Conservation (phyloP, 1,140 invertebrate genomes). For the Oreohelix idahoensis region DNA sequence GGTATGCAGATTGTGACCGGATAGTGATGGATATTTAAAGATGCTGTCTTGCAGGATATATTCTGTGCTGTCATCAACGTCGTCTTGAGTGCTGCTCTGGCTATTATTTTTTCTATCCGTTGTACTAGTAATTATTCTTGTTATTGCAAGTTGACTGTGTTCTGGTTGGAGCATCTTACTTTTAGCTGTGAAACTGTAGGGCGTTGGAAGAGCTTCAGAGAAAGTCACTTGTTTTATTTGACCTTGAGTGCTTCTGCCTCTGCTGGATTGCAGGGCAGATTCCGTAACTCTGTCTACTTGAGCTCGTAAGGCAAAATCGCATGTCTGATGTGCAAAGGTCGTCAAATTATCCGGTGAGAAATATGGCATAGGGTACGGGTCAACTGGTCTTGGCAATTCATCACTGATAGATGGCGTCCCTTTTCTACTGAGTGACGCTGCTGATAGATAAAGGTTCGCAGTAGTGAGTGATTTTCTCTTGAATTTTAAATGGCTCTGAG, state of each 20-base stretch:
- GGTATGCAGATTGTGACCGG: too few species aligned
- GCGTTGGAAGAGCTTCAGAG: not conserved
- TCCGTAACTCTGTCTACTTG: not conserved
- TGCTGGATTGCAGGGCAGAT: not conserved
- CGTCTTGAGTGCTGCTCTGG: too few species aligned
- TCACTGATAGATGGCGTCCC: not conserved
- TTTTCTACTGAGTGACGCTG: not conserved
- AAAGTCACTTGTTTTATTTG: not conserved
- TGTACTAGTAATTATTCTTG: not conserved
- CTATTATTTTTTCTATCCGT: not conserved
- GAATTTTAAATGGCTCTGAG: not conserved
- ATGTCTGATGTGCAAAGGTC: not conserved
- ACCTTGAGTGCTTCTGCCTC: not conserved
- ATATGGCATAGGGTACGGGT: not conserved
- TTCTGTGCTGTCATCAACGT: too few species aligned
- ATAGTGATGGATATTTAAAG: too few species aligned
- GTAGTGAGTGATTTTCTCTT: constrained; percentile 16
- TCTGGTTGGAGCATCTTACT: not conserved
- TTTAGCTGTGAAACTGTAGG: not conserved
- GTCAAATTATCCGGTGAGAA: not conserved
- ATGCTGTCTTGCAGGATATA: too few species aligned
- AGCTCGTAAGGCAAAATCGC: not conserved
- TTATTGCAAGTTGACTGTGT: not conserved
- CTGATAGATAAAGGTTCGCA: constrained; percentile 25
- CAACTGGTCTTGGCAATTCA: not conserved